phyloP scores from a whole-genome alignment of 2,888 invertebrate species.

The Bellardia pandia region DNA sequence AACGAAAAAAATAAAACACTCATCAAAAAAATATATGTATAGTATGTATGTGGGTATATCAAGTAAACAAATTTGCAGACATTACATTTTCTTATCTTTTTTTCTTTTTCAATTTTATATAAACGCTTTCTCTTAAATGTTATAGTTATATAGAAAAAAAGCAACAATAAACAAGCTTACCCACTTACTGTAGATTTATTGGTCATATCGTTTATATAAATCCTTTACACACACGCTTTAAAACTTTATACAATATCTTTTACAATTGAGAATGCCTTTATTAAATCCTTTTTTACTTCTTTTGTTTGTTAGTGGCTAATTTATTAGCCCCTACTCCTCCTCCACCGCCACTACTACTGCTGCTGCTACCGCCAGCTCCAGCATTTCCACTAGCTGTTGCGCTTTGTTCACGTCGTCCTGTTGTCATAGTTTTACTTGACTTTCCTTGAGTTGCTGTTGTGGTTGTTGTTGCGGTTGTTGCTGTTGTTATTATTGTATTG shows the following conservation, averaged over 20 bases:
- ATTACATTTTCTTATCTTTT: neutral
- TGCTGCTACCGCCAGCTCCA: constrained; percentile 9
- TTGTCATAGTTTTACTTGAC: constrained; percentile 48
- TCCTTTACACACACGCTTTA: constrained; percentile 15
- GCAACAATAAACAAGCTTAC: constrained; percentile 54
- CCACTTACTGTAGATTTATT: constrained; percentile 2
- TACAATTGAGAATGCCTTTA: neutral
- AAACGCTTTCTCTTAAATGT: neutral
- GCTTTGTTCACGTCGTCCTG: constrained; percentile 54
- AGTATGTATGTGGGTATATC: no score
- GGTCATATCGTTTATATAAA: neutral
- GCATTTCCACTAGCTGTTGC: constrained; percentile 16
- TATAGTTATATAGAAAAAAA: neutral
- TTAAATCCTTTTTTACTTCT: constrained; percentile 45
- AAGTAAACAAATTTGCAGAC: no score
- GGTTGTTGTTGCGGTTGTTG: constrained; percentile 4
- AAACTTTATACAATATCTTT: neutral
- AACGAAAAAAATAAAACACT: constrained; percentile 18
- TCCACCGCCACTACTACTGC: neutral
- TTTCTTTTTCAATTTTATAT: neutral
- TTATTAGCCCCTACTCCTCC: constrained; percentile 31
- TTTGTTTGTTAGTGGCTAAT: constrained; percentile 53
- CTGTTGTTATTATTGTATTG: constrained; percentile 38
- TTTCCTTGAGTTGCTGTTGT: constrained; percentile 50
- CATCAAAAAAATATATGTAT: constrained; percentile 2